Evolutionary conservation across 2,888 invertebrate genomes (phyloP), one percentile per base, ranked within the genome.

Genomic region (Mallateleia sp.): DNA sequence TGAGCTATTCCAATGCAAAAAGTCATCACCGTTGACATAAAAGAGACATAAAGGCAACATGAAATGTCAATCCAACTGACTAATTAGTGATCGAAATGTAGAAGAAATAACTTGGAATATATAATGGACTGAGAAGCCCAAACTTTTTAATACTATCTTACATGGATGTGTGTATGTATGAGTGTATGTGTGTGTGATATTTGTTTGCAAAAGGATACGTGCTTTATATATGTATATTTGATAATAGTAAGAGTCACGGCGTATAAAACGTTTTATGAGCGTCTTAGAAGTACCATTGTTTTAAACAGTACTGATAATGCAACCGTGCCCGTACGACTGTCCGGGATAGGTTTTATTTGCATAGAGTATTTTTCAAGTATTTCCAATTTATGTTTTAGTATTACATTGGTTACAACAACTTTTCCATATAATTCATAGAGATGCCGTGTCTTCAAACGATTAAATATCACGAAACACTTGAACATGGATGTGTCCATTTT

Each of bases 341-440:
- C 62, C 50, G 66, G 34, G 54, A 69, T 84, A 92, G 87, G 92
- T 89, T 91, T 93, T 88, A 91, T 93, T 94, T 93, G 94, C 93
- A 94, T 94, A 95, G 94, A 94, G 94, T 94, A 94, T 94, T 94
- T 94, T 94, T 94, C 92, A 95, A 95, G 95, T 94, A 95, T 95
- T 95, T 94, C 91, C 93, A 60, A 94, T 93, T 94, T 94, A 94
- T 94, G 95, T 95, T 95, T 94, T 95, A 95, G 95, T 95, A 95
- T 95, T 94, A 94, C 91, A 91, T 83, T 91, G 90, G 87, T 90
- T 87, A 89, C 88, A 79, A 91, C 84, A 90, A 90, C 90, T 91
- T 90, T 89, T 88, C 88, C 88, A 90, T 88, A 89, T 92, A 92
- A 93, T 89, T 92, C 79, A 87, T 92, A 93, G 92, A 88, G 85